Base-by-base conservation (phyloP, 2,888 invertebrate species). In the Mythimna impura region DNA sequence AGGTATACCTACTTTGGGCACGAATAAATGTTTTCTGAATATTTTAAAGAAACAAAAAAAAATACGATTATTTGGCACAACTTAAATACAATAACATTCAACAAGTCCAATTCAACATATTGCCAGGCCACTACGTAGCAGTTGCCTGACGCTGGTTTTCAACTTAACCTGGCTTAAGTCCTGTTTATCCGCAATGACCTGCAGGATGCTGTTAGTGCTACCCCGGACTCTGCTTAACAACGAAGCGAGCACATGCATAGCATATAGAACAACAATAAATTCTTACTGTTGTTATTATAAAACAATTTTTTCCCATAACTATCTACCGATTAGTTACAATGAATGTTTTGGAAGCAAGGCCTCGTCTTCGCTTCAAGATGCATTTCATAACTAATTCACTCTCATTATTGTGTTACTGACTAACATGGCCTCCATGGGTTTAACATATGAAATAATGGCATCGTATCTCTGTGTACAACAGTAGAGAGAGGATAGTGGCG, bases 371-470 rank as follows among this genome's bases (percentile, higher is more conserved):
- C 20, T 50, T 22, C 12, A 40, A 58, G 30, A 30, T 47, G 60
- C 60, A 55, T 8, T 54, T 66, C 69, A 67, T 83, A 66, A 74
- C 66, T 67, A 68, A 78, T 84, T 78, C 54, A 69, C 43, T 73
- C 52, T 60, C 43, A 61, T 72, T 66, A 83, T 76, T 78, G 61
- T 76, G 58, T 78, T 74, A 60, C 52, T 71, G n/a, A 69, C 54
- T 76, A 75, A 80, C 57, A 68, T 63, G 36, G 25, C 30, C 20
- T 50, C 6, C 50, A 72, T 58, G 10, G 43, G 12, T 57, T 65
- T 76, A 78, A 14, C 25, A 12, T 30, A 17, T 0, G 25, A 72
- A n/a, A 50, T 20, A 17, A 9, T 47, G 22, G 9, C 22, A 20
- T 47, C 47, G 10, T 9, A n/a, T 52, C 30, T 50, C 34, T 43